phyloP scores from a whole-genome alignment of 2,113 vertebrate genomes.

The Arenaria interpres region DNA sequence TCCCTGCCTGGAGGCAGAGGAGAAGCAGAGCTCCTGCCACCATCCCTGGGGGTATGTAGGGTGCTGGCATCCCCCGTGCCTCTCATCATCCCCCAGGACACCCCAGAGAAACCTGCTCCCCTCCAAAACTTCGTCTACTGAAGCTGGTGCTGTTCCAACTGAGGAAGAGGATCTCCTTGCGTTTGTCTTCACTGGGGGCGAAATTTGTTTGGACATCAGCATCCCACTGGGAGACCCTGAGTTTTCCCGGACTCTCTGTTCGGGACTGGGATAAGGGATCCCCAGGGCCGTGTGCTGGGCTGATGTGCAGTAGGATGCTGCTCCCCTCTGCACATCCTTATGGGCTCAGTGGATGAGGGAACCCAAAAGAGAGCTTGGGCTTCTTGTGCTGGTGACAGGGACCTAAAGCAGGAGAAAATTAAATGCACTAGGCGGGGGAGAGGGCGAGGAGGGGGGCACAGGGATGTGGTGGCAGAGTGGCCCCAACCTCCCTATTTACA shows the following conservation, averaged over 20 bases:
- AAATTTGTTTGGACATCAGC: neutral
- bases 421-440: neutral
- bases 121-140: neutral
- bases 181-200: neutral
- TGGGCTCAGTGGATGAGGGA: neutral
- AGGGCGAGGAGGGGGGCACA: neutral
- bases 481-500: neutral
- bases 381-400: neutral
- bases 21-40: neutral
- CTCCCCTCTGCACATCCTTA: neutral
- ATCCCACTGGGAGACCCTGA: neutral
- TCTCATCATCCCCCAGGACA: neutral
- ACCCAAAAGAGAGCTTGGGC: neutral
- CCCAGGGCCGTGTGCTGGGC: fast-evolving
- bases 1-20: neutral
- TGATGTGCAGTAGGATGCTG: neutral
- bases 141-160: neutral
- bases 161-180: neutral
- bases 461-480: neutral
- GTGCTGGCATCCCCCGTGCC: fast-evolving
- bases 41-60: fast-evolving
- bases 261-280: neutral
- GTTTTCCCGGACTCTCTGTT: neutral
- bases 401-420: neutral
- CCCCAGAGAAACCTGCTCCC: neutral